These are phyloP conservation scores for Eulithis testata DNA, from an alignment of 2,888 invertebrate species.

Conservation along the genomic window DNA sequence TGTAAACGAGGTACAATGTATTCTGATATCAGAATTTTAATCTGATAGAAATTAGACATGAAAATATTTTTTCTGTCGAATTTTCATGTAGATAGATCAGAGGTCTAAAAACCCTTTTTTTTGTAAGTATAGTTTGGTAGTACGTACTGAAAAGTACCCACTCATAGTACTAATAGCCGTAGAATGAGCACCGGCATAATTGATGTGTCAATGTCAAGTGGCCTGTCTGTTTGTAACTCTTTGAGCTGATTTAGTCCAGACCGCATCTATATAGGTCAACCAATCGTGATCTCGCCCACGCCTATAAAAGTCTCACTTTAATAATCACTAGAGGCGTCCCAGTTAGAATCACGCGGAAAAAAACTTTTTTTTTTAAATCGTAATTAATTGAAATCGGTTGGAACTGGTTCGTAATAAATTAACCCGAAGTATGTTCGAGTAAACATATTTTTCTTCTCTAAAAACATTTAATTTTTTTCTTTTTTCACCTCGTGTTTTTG, in stretches of 20 bases:
- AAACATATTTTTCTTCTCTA: not conserved
- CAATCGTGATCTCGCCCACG: slow-evolving; percentile 55
- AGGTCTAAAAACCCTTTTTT: too few relatives aligned
- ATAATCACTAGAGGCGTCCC: slow-evolving; percentile 14
- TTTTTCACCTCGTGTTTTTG: not conserved
- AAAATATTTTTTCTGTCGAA: too few relatives aligned
- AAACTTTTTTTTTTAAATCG: not conserved
- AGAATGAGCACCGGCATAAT: not conserved
- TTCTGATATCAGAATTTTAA: too few relatives aligned
- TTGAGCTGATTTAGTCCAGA: slow-evolving; percentile 59
- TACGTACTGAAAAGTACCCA: too few relatives aligned
- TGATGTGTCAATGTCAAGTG: slow-evolving; percentile 16
- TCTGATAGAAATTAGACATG: too few relatives aligned
- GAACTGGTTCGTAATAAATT: slow-evolving; percentile 9
- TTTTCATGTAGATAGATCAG: too few relatives aligned
- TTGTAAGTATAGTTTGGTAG: too few relatives aligned
- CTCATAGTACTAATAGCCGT: too few relatives aligned
- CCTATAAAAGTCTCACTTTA: slow-evolving; percentile 53
- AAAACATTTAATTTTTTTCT: not conserved
- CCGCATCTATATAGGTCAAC: slow-evolving; percentile 57
- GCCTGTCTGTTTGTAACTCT: slow-evolving; percentile 44
- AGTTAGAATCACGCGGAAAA: slow-evolving; percentile 7
- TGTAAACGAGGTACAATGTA: too few relatives aligned
- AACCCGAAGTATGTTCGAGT: slow-evolving; percentile 2
- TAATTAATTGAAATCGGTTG: slow-evolving; percentile 14